Conservation (phyloP, 2,888 invertebrate species). For the Frankliniella intonsa region DNA sequence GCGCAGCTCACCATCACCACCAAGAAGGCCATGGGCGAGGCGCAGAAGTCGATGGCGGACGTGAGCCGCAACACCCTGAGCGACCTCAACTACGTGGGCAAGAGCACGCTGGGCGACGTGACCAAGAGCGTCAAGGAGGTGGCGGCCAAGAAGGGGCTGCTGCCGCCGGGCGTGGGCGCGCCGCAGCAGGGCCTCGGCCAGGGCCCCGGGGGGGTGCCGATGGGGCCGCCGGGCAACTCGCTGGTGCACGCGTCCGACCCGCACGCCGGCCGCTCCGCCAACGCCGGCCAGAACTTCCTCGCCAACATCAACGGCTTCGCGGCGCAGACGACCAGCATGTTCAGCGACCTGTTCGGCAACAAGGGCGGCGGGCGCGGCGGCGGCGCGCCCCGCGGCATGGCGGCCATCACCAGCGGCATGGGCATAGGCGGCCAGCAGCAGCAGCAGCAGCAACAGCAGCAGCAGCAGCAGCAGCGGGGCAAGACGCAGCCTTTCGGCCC, state of each 20-base stretch:
- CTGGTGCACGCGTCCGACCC: constrained; percentile 34
- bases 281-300: constrained; percentile 65
- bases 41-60: constrained; percentile 81
- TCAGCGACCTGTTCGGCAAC: constrained; percentile 80
- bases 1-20: constrained; percentile 75
- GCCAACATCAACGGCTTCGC: constrained; percentile 89
- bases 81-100: constrained; percentile 84
- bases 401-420: constrained; percentile 35
- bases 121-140: constrained; percentile 89
- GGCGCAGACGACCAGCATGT: constrained; percentile 88
- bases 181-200: background rate
- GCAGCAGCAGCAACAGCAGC: constrained; percentile 42
- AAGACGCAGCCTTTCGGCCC: constrained; percentile 63
- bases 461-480: constrained; percentile 46
- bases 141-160: constrained; percentile 76
- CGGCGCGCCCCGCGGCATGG: background rate
- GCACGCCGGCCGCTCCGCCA: constrained; percentile 40
- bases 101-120: constrained; percentile 80
- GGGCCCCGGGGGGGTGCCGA: background rate
- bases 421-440: constrained; percentile 33
- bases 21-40: constrained; percentile 79
- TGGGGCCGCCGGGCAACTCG: constrained; percentile 39
- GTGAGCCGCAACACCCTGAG: constrained; percentile 84
- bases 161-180: constrained; percentile 46
- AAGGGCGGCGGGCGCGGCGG: constrained; percentile 23